Evolutionary conservation across 2,888 invertebrate species (phyloP).

Genomic region (Nezara viridula): DNA sequence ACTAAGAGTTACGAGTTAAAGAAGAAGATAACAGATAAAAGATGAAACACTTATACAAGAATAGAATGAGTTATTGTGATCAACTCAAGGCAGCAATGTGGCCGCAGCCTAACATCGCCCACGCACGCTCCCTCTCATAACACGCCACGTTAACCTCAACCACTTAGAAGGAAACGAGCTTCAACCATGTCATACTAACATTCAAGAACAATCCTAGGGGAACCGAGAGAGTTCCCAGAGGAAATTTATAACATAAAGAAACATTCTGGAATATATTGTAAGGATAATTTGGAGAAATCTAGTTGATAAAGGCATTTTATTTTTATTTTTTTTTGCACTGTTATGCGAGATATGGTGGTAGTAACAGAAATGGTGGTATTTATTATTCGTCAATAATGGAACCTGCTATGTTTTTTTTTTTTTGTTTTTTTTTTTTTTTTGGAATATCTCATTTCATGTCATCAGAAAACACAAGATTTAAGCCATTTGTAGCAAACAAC

Average conservation of each 20-base stretch:
- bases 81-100: neutral
- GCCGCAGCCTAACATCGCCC: neutral
- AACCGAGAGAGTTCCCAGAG: neutral
- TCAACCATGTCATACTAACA: neutral
- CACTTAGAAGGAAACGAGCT: constrained; percentile 12
- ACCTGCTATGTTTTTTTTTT: too few relatives aligned
- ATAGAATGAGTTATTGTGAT: neutral
- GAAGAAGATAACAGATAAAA: too few relatives aligned
- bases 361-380: too few relatives aligned
- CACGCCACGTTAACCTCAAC: constrained; percentile 4
- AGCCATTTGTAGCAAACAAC: too few relatives aligned
- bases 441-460: too few relatives aligned
- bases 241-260: neutral
- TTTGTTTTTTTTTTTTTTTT: too few relatives aligned
- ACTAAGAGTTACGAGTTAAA: too few relatives aligned
- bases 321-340: too few relatives aligned
- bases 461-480: too few relatives aligned
- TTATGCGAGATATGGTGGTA: too few relatives aligned
- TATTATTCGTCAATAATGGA: too few relatives aligned
- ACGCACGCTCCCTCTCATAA: neutral
- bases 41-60: neutral
- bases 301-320: too few relatives aligned
- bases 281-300: neutral
- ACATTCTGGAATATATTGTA: neutral
- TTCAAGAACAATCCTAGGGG: neutral